Percentiles rank a stretch among this genome's conserved stretches.
phyloP scores from a whole-genome alignment of 2,888 invertebrate genomes.

The Clepsis dumicolana region DNA sequence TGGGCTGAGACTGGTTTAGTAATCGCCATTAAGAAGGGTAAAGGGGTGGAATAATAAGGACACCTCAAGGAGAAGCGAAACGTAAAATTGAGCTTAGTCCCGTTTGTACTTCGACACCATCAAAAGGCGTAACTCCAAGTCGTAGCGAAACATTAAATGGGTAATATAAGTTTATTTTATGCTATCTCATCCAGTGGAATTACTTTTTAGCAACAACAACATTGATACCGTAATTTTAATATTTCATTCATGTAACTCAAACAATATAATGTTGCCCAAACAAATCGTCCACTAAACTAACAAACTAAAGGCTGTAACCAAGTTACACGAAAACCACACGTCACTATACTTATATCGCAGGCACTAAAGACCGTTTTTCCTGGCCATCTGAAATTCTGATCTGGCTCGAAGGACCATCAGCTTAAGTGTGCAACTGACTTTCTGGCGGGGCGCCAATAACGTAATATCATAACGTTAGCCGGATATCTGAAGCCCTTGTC shows the following conservation, averaged over 20 bases:
- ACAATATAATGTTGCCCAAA: background rate
- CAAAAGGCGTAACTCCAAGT: background rate
- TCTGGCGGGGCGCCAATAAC: constrained; percentile 67
- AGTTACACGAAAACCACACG: constrained; percentile 8
- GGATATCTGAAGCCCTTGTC: constrained; percentile 51
- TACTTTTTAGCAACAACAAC: background rate
- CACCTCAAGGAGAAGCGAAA: background rate
- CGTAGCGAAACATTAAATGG: background rate
- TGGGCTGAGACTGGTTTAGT: constrained; percentile 1
- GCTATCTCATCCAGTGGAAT: background rate
- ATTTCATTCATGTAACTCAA: background rate
- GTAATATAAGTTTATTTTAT: background rate
- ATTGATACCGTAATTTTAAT: background rate
- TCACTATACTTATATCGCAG: constrained; percentile 5
- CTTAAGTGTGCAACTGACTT: constrained; percentile 59
- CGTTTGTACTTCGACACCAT: background rate
- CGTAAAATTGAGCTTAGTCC: background rate
- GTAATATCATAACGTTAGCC: constrained; percentile 66
- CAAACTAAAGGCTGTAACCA: background rate
- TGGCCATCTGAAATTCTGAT: constrained; percentile 59
- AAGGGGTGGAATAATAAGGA: background rate
- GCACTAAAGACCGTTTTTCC: constrained; percentile 50
- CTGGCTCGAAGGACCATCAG: constrained; percentile 57
- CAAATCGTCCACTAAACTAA: background rate
- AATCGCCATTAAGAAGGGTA: background rate